phyloP scores from a whole-genome alignment of 2,797 vertebrate species.

The Synanceia verrucosa region DNA sequence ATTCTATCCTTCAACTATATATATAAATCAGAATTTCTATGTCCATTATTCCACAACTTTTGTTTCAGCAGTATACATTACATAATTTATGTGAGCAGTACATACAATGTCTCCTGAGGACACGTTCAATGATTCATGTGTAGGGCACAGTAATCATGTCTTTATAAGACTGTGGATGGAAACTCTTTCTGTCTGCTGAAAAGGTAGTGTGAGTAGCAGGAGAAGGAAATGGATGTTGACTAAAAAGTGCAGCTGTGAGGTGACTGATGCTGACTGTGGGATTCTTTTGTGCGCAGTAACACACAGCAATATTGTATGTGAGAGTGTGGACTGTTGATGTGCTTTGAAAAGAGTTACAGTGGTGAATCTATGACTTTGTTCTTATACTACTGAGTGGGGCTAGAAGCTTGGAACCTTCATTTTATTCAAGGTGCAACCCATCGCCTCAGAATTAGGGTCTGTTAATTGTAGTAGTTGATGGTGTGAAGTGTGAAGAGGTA shows the following conservation, averaged over 20 bases:
- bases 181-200: slow-evolving; percentile 49
- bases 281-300: slow-evolving; percentile 56
- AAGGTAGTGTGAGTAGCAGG: slow-evolving; percentile 42
- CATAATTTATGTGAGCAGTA: slow-evolving; percentile 7
- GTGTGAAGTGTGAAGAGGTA: background rate
- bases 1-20: background rate
- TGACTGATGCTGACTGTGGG: slow-evolving; percentile 50
- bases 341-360: slow-evolving; percentile 34
- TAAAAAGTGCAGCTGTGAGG: slow-evolving; percentile 48
- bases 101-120: slow-evolving; percentile 26
- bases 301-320: slow-evolving; percentile 29
- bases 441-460: background rate
- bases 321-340: slow-evolving; percentile 28
- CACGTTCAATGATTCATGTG: slow-evolving; percentile 40
- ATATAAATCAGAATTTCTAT: background rate
- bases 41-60: background rate
- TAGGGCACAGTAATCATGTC: slow-evolving; percentile 41
- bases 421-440: background rate
- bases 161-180: slow-evolving; percentile 46
- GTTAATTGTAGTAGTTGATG: background rate
- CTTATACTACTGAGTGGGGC: background rate
- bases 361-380: background rate
- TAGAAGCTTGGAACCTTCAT: background rate
- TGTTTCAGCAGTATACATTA: slow-evolving; percentile 10
- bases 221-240: slow-evolving; percentile 52